Conservation (phyloP, 2,888 invertebrate genomes). For the Parochlus steinenii region DNA sequence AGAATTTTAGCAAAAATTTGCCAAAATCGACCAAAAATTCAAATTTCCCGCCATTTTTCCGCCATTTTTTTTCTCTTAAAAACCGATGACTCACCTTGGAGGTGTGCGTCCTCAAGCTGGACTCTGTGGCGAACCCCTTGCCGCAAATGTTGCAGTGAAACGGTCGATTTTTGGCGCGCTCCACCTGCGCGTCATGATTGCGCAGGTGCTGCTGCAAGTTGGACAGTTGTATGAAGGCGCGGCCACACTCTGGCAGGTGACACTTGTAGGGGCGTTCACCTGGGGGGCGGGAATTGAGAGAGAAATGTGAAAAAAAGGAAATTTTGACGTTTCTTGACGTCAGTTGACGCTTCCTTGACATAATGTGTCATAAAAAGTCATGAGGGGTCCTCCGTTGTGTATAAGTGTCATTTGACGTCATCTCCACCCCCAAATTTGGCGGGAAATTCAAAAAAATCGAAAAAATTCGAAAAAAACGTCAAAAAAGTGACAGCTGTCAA, state of each 20-base stretch:
- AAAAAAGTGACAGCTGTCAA: too few relatives aligned
- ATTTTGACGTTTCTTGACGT: background rate
- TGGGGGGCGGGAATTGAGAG: conserved; percentile 30
- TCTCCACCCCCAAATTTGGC: too few relatives aligned
- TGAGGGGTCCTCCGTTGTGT: background rate
- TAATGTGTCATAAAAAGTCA: background rate
- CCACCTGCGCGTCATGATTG: conserved; percentile 91
- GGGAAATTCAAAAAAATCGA: too few relatives aligned
- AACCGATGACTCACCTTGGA: conserved; percentile 82
- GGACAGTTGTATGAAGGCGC: conserved; percentile 91
- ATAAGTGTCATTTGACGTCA: background rate
- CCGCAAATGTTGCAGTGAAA: conserved; percentile 95
- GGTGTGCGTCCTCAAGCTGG: conserved; percentile 86
- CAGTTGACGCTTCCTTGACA: background rate
- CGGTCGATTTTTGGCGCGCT: conserved; percentile 84
- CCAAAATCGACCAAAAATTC: conserved; percentile 8
- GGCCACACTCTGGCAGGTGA: conserved; percentile 85
- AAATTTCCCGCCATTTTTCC: too few relatives aligned
- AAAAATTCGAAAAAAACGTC: too few relatives aligned
- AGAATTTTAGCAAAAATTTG: conserved; percentile 1
- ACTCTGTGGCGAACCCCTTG: conserved; percentile 91
- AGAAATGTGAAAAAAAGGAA: background rate
- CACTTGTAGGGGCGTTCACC: conserved; percentile 96
- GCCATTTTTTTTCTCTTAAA: conserved; percentile 19
- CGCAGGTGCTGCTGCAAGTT: conserved; percentile 91